phyloP scores from a whole-genome alignment of 2,113 vertebrate species.

The Muntiacus reevesi region DNA sequence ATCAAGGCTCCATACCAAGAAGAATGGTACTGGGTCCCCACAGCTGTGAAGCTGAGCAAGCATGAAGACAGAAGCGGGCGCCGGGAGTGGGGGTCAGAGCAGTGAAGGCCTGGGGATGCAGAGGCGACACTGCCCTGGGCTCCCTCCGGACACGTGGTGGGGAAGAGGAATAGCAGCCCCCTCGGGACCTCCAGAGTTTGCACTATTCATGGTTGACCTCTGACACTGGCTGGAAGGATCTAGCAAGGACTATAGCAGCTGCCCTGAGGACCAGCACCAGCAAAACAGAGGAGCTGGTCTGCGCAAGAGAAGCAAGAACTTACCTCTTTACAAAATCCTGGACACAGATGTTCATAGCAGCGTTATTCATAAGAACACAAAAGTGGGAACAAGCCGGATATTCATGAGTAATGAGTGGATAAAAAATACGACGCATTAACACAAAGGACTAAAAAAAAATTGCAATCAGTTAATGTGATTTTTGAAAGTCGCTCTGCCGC shows the following conservation, averaged over 20 bases:
- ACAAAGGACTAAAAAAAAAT: neutral
- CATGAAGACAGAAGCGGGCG: fast-evolving
- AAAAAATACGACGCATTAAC: neutral
- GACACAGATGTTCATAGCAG: neutral
- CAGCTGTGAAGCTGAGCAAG: neutral
- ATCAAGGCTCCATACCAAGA: fast-evolving
- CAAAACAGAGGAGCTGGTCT: fast-evolving
- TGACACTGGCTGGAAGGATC: neutral
- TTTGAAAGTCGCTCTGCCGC: neutral
- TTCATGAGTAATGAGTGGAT: neutral
- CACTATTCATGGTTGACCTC: fast-evolving
- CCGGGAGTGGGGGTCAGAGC: neutral
- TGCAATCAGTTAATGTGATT: neutral
- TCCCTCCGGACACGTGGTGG: fast-evolving
- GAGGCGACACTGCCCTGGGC: fast-evolving
- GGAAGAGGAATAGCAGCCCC: fast-evolving
- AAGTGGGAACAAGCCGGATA: fast-evolving
- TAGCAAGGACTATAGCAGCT: fast-evolving
- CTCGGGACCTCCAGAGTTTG: fast-evolving
- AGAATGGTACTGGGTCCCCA: fast-evolving
- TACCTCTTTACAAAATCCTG: neutral
- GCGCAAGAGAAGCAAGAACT: neutral
- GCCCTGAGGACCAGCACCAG: neutral
- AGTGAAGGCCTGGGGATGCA: fast-evolving
- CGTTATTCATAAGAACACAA: fast-evolving